A percentile compares a stretch with the other conserved stretches of the same genome.
Conservation (phyloP, 64 coral and sea anemone genomes). For the Stichodactyla mertensii region DNA sequence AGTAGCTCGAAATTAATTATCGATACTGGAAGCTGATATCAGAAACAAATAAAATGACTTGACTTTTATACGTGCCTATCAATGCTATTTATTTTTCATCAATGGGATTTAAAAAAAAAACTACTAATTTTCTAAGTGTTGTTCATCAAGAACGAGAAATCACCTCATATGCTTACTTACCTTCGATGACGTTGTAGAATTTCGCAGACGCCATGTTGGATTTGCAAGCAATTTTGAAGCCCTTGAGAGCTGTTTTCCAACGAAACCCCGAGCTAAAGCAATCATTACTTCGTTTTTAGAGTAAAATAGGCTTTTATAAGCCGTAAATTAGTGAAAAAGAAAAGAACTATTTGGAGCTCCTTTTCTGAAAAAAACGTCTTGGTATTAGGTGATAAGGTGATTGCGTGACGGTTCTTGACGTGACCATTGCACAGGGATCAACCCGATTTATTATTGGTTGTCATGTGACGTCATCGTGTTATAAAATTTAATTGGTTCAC, state of each 20-base stretch:
- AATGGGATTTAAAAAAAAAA: background rate
- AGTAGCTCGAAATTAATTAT: no score
- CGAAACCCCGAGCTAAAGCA: background rate
- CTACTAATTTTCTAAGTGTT: background rate
- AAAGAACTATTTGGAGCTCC: background rate
- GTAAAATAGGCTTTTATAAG: background rate
- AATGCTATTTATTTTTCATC: no score
- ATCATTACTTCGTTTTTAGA: background rate
- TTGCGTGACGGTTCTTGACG: background rate
- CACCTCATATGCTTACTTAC: background rate
- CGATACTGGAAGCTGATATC: no score
- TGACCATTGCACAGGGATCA: no score
- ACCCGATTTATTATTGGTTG: no score
- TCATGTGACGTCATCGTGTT: no score
- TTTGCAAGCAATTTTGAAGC: background rate
- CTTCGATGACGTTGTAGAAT: background rate
- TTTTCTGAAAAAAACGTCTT: background rate
- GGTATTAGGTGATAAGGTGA: background rate
- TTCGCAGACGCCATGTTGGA: background rate
- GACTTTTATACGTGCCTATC: no score
- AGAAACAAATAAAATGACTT: no score
- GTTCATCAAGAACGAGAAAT: background rate
- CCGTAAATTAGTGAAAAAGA: background rate
- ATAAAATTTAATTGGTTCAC: no score
- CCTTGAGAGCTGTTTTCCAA: background rate